Base-by-base conservation (phyloP, 2,113 vertebrate genomes). In the Sinosuthora webbiana region DNA sequence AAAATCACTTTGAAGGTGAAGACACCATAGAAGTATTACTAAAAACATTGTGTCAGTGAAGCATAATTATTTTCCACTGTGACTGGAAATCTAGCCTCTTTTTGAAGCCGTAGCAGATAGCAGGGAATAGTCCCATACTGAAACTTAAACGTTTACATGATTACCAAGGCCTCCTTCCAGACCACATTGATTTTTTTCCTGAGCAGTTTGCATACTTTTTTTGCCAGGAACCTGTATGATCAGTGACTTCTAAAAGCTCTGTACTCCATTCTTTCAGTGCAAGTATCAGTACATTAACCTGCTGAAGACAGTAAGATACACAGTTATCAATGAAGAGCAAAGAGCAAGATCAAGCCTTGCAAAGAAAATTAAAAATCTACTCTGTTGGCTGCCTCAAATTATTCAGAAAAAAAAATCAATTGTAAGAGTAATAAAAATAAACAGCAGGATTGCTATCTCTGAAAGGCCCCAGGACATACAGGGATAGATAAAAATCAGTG, bases 401-500 rank as follows among this genome's bases (percentile, higher is more conserved):
- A 88, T 70, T 92, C 47, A 77, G 53, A 45, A 70, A 79, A 90
- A 86, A 75, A 87, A 94, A 23, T 68, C 42, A 85, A 13, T 86
- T 86, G 27, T 56, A 74, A 74, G 85, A 60, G 59, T 60, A 96
- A 85, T 95, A 87, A 95, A 96, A 91, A 69, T 55, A 80, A 95
- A 77, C 63, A 92, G 64, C 15, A 45, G 55, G 42, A 70, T 4
- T 74, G 35, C 47, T 77, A 31, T 76, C 83, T 91, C 67, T 77
- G 71, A 80, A 83, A 91, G 47, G 87, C 95, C 94, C 64, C 5
- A 0, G 75, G 93, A 90, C 39, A 75, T 25, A 49, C 12, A 82
- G n/a, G 53, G 52, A 69, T 30, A 95, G 94, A 97, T 89, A 87
- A 89, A 91, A 94, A 93, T 94, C 93, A 70, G 59, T 63, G 84